Percentiles rank a stretch among this genome's conserved stretches.
Evolutionary conservation across 2,113 vertebrate species (phyloP).

Genomic region (human): GRCh38 chrX:131253001-131253500

Average conservation of each 20-base stretch:
- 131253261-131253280: neutral
- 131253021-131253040: neutral
- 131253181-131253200: neutral
- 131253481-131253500: neutral
- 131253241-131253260: slow-evolving; percentile 8
- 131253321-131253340: neutral
- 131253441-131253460: neutral
- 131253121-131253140: neutral
- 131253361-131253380: neutral
- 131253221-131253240: neutral
- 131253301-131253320: neutral
- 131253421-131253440: neutral
- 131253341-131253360: neutral
- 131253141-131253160: slow-evolving; percentile 9
- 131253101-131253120: neutral
- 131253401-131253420: slow-evolving; percentile 32
- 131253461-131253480: neutral
- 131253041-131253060: neutral
- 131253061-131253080: slow-evolving; percentile 1
- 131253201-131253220: neutral
- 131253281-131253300: slow-evolving; percentile 13
- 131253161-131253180: neutral
- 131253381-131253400: neutral
- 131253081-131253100: neutral
- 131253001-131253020: neutral